Percentiles rank a stretch among this genome's conserved stretches.
Evolutionary conservation across 2,888 invertebrate genomes (phyloP).

Genomic region (Lamellibrachia satsuma): DNA sequence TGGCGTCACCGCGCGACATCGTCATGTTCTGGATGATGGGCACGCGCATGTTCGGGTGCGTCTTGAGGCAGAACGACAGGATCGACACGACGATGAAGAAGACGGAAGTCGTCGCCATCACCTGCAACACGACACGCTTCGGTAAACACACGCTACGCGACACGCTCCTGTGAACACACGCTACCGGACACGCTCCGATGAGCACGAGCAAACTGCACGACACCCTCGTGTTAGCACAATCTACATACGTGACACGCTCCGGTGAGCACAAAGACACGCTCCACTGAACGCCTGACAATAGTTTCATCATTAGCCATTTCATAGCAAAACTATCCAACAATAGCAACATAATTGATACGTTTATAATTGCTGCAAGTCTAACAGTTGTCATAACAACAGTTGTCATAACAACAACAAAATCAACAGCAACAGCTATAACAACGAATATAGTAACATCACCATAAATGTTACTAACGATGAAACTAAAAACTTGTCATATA

Average conservation of each 20-base stretch:
- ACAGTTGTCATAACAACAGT: no score
- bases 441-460: no score
- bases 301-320: background rate
- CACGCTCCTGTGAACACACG: background rate
- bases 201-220: background rate
- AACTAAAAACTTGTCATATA: background rate
- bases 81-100: conserved; percentile 97
- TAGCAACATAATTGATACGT: no score
- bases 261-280: background rate
- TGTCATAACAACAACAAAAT: no score
- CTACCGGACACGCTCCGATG: background rate
- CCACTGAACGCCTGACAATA: background rate
- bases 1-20: conserved; percentile 46
- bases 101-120: conserved; percentile 90
- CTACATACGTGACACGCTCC: background rate
- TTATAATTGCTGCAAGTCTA: no score
- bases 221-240: background rate
- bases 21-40: conserved; percentile 58
- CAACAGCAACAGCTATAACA: no score
- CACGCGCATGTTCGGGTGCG: conserved; percentile 79
- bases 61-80: conserved; percentile 94
- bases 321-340: background rate
- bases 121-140: conserved; percentile 71
- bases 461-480: background rate
- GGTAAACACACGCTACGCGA: background rate